Evolutionary conservation across 2,888 invertebrate genomes (phyloP).

Genomic region (Clostera curtula): DNA sequence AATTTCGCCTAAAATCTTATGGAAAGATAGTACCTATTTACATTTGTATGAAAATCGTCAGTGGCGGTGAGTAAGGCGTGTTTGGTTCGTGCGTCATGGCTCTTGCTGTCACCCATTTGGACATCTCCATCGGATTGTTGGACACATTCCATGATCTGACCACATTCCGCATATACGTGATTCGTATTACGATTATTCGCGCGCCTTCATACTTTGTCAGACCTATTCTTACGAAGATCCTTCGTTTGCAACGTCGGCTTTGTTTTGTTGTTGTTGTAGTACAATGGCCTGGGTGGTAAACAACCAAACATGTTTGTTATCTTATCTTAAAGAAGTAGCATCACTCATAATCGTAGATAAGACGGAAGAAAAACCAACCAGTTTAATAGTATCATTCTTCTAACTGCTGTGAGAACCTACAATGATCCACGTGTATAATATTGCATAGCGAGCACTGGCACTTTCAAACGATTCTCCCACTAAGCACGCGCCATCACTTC

Average conservation of each 20-base stretch:
- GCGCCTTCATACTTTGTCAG: constrained; percentile 3
- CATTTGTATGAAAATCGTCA: constrained; percentile 10
- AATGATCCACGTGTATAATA: too few relatives aligned
- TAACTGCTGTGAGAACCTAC: too few relatives aligned
- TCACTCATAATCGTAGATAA: too few relatives aligned
- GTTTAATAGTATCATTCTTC: too few relatives aligned
- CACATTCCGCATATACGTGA: constrained; percentile 7
- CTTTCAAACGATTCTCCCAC: too few relatives aligned
- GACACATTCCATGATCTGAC: constrained; percentile 25
- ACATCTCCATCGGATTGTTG: constrained; percentile 19
- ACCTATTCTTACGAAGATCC: background rate
- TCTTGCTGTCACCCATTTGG: constrained; percentile 9
- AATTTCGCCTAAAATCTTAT: constrained; percentile 7
- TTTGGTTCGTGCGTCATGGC: constrained; percentile 18
- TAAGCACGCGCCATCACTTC: too few relatives aligned
- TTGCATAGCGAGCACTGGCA: too few relatives aligned
- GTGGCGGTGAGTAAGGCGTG: constrained; percentile 13
- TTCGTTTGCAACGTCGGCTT: background rate
- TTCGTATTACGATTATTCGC: constrained; percentile 5
- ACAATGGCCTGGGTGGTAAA: too few relatives aligned
- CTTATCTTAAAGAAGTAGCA: too few relatives aligned
- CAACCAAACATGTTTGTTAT: too few relatives aligned
- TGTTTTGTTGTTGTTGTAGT: too few relatives aligned
- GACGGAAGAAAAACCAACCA: too few relatives aligned
- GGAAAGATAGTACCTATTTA: constrained; percentile 11